Evolutionary conservation across 2,797 vertebrate species (phyloP).

Genomic region (Melanotaenia boesemani): DNA sequence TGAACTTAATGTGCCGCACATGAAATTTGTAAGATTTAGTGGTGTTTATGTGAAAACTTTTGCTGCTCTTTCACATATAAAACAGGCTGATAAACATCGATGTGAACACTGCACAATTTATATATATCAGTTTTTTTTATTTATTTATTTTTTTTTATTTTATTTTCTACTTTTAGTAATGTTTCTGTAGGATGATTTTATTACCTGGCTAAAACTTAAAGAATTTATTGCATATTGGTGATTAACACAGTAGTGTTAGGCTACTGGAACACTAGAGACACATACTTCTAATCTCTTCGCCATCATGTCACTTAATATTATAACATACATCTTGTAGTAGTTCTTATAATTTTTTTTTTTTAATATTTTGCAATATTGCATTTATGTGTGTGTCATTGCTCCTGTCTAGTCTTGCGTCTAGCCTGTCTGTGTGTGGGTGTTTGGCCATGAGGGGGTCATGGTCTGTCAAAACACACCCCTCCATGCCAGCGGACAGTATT

Average conservation of each 20-base stretch:
- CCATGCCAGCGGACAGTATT: slow-evolving; percentile 64
- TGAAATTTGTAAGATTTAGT: background rate
- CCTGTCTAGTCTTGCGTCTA: slow-evolving; percentile 22
- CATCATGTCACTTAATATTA: background rate
- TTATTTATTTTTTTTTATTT: too few relatives aligned
- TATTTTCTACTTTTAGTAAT: background rate
- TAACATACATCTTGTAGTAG: background rate
- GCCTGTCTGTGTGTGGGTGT: slow-evolving; percentile 35
- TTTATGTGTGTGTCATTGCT: background rate
- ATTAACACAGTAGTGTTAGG: background rate
- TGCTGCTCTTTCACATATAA: background rate
- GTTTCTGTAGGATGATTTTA: background rate
- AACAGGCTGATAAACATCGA: background rate
- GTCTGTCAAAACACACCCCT: slow-evolving; percentile 75
- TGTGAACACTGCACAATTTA: background rate
- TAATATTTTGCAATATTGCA: too few relatives aligned
- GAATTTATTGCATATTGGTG: background rate
- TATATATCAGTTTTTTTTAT: too few relatives aligned
- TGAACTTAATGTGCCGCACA: background rate
- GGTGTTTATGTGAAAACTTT: background rate
- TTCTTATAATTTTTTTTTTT: slow-evolving; percentile 3
- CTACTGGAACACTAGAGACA: too few relatives aligned
- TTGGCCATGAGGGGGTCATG: slow-evolving; percentile 52
- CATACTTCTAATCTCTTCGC: background rate
- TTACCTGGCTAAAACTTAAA: background rate